phyloP scores from a whole-genome alignment of 2,888 invertebrate species.

The Drosophila meridiana region DNA sequence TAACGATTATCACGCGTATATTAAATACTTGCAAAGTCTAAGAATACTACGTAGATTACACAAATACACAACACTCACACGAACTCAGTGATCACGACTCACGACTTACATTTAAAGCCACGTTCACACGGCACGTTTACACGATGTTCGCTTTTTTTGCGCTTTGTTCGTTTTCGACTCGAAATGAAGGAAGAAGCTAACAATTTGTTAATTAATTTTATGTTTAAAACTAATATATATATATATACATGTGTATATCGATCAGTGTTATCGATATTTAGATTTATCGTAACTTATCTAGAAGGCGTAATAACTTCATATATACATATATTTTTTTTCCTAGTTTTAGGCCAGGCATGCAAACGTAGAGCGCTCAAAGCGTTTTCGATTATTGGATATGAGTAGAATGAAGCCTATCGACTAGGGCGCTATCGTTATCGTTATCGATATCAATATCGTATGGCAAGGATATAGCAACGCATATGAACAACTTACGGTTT shows the following conservation, averaged over 20 bases:
- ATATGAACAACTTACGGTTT: conserved; percentile 69
- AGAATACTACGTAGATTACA: conserved; percentile 59
- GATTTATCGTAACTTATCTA: conserved; percentile 42
- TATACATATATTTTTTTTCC: conserved; percentile 59
- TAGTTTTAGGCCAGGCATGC: conserved; percentile 60
- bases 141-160: conserved; percentile 26
- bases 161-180: conserved; percentile 42
- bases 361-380: conserved; percentile 74
- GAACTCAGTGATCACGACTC: conserved; percentile 11
- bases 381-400: conserved; percentile 66
- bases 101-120: conserved; percentile 2
- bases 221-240: conserved; percentile 56
- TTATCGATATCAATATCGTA: conserved; percentile 21
- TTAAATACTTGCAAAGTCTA: conserved; percentile 59
- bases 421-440: conserved; percentile 16
- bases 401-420: conserved; percentile 8
- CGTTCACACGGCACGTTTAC: conserved; percentile 41
- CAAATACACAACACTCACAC: conserved; percentile 25
- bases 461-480: conserved; percentile 74
- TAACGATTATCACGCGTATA: conserved; percentile 54
- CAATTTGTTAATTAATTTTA: conserved; percentile 76
- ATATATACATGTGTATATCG: conserved; percentile 25
- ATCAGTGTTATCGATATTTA: conserved; percentile 41
- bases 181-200: conserved; percentile 30
- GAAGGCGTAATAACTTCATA: conserved; percentile 21